phyloP scores from a whole-genome alignment of 2,888 invertebrate species.

The Sialis fuliginosa region DNA sequence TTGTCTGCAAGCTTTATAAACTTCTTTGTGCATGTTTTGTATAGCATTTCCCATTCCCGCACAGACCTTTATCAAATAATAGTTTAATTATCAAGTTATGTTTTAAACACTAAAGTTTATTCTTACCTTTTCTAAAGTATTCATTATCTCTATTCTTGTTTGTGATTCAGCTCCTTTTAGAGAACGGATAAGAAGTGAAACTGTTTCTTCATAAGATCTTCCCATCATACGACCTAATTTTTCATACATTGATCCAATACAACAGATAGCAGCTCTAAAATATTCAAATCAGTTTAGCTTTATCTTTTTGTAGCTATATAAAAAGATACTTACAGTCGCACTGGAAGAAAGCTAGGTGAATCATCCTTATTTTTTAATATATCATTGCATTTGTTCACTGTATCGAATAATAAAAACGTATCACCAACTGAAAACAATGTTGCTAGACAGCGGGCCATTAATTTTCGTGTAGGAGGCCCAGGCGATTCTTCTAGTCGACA shows the following conservation, averaged over 20 bases:
- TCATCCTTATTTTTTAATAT: conserved; percentile 94
- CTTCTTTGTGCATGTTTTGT: conserved; percentile 66
- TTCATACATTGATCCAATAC: conserved; percentile 94
- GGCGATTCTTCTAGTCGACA: conserved; percentile 77
- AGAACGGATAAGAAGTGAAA: conserved; percentile 76
- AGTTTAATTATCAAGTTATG: not conserved
- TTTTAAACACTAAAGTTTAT: not conserved
- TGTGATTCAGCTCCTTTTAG: conserved; percentile 91
- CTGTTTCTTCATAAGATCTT: conserved; percentile 93
- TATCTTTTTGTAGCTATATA: not conserved
- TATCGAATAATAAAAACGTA: conserved; percentile 89
- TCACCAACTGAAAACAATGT: conserved; percentile 95
- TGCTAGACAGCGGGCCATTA: conserved; percentile 82
- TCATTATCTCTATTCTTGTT: conserved; percentile 91
- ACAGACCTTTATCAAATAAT: conserved; percentile 39
- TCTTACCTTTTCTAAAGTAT: conserved; percentile 79
- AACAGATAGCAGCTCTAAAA: conserved; percentile 84
- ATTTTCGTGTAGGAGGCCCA: conserved; percentile 82
- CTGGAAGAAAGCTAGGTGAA: conserved; percentile 86
- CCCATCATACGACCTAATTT: conserved; percentile 98
- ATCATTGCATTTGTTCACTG: conserved; percentile 96
- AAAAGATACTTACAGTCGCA: conserved; percentile 61
- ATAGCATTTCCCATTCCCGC: conserved; percentile 93
- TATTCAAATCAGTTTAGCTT: conserved; percentile 2
- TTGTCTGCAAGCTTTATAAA: conserved; percentile 78